A percentile compares a stretch with the other conserved stretches of the same genome.
Conservation (phyloP, 2,888 invertebrate genomes). For the Diplolepis rosae region DNA sequence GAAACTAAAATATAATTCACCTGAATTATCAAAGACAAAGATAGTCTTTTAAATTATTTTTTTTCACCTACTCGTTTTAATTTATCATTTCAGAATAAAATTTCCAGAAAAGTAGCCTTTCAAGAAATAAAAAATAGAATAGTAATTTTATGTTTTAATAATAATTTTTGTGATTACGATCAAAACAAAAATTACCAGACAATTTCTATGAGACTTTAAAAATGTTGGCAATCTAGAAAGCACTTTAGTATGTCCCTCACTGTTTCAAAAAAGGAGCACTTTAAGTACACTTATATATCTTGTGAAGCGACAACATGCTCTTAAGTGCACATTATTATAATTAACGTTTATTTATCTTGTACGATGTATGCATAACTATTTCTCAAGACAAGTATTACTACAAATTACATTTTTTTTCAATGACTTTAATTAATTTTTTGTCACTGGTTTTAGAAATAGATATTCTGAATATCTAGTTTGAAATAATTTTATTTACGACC, state of each 20-base stretch:
- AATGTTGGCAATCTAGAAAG: constrained; percentile 1
- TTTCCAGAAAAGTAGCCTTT: too few species aligned
- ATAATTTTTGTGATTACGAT: not conserved
- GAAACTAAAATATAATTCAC: not conserved
- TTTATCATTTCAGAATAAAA: too few species aligned
- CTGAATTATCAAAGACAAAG: not conserved
- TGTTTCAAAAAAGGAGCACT: constrained; percentile 17
- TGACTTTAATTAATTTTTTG: not conserved
- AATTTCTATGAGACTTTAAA: not conserved
- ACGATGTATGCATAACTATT: constrained; percentile 14
- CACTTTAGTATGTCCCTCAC: constrained; percentile 13
- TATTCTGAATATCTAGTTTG: too few species aligned
- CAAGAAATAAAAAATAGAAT: too few species aligned
- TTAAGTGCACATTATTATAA: not conserved
- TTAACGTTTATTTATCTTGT: constrained; percentile 7
- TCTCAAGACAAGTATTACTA: constrained; percentile 18
- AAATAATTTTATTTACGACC: too few species aligned
- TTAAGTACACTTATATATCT: constrained; percentile 14
- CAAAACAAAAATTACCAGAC: not conserved
- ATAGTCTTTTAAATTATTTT: not conserved
- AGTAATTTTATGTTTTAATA: not conserved
- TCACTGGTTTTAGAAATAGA: too few species aligned
- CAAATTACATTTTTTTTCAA: not conserved
- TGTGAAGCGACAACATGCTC: constrained; percentile 1
- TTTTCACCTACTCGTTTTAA: not conserved